Evolutionary conservation across 1,140 invertebrate species (phyloP).

Genomic region (Plectrocnemia conspersa): DNA sequence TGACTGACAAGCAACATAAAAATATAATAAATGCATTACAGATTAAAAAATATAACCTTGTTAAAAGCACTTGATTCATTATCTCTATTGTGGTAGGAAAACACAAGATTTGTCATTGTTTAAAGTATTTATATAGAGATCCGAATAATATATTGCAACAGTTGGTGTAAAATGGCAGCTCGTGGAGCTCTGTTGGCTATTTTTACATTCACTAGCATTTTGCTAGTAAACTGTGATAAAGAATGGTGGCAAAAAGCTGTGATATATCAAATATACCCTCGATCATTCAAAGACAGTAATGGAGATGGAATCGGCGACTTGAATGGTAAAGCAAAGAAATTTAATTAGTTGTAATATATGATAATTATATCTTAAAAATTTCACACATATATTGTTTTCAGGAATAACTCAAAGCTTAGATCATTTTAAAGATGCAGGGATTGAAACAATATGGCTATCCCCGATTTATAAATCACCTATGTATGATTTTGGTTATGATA

Average conservation of each 20-base stretch:
- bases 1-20: no score
- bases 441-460: conserved; percentile 61
- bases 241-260: conserved; percentile 65
- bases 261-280: conserved; percentile 70
- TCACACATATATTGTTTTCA: conserved; percentile 27
- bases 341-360: no score
- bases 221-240: conserved; percentile 12
- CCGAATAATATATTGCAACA: neutral
- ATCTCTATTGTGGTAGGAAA: neutral
- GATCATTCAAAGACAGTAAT: conserved; percentile 59
- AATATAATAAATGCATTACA: no score
- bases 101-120: no score
- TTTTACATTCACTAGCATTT: conserved; percentile 2
- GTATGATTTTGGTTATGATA: conserved; percentile 65
- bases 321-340: no score
- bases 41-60: neutral
- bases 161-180: conserved; percentile 11
- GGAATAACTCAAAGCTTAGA: conserved; percentile 56
- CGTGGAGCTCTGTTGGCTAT: neutral
- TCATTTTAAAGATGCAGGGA: conserved; percentile 61
- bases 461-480: conserved; percentile 59
- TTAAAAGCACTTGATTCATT: neutral
- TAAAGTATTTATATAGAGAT: neutral
- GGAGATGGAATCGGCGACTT: conserved; percentile 59
- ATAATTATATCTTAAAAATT: neutral